A percentile compares a stretch with the other conserved stretches of the same genome.
phyloP scores from a whole-genome alignment of 2,797 vertebrate species.

The Gallinago nigripennis region DNA sequence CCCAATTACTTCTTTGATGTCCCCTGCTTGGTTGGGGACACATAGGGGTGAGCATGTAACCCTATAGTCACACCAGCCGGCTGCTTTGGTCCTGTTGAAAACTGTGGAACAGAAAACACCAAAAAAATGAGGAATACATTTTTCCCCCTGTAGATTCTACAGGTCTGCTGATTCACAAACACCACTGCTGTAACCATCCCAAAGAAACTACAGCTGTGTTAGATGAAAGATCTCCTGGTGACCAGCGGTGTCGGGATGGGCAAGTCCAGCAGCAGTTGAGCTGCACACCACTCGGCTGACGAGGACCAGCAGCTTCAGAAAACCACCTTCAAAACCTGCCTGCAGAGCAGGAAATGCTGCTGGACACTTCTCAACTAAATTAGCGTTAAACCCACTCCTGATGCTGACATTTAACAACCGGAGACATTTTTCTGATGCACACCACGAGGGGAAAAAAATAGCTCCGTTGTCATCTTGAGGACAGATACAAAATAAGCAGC shows the following conservation, averaged over 20 bases:
- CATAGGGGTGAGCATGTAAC: fast-evolving
- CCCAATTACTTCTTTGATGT: background rate
- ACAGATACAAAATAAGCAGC: background rate
- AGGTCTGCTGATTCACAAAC: background rate
- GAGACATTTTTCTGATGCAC: background rate
- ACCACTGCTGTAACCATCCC: background rate
- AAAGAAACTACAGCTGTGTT: background rate
- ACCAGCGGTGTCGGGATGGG: background rate
- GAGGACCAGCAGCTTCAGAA: background rate
- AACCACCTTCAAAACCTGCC: background rate
- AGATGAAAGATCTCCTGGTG: background rate
- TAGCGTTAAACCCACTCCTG: background rate
- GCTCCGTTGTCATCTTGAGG: background rate
- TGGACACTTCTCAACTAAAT: background rate
- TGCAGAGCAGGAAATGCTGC: background rate
- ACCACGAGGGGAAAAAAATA: background rate
- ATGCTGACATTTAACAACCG: background rate
- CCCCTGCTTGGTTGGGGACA: background rate
- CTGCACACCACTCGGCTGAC: background rate
- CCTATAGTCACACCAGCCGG: fast-evolving
- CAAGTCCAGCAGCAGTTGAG: background rate
- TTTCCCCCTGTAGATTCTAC: fast-evolving
- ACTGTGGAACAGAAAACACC: background rate
- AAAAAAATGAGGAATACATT: background rate
- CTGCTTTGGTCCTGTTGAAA: background rate